Evolutionary conservation across 2,113 vertebrate species (phyloP), one percentile per base, ranked within the genome.

Genomic region (Ariopsis seemanni): DNA sequence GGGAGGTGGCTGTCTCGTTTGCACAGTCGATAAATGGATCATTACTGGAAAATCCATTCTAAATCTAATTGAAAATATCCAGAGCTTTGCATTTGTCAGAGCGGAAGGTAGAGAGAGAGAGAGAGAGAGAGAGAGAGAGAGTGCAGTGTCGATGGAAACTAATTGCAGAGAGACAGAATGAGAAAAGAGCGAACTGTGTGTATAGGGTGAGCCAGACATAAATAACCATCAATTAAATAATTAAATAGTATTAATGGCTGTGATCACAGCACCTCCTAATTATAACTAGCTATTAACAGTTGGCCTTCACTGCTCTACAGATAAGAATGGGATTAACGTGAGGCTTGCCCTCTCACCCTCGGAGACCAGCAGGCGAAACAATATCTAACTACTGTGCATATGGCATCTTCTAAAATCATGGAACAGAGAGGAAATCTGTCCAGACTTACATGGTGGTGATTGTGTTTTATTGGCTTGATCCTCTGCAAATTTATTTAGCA

Each of bases 191-290:
- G 52, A 71, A 71, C 15, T 84, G 62, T 83, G 75, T 67, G 27
- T 81, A 82, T 58, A 75, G 82, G 82, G 65, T 74, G 82, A 84
- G 81, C 63, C 63, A 89, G 89, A 91, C 90, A 92, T 91, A 92
- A 91, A 93, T 93, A 92, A 88, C 88, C 74, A 89, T 82, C 91
- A 93, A 92, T 91, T 95, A 91, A 95, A 94, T 93, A 93, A 95
- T 94, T 90, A 91, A 93, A 93, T 86, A 92, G 89, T 89, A 91
- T 91, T 95, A 95, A 95, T 93, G 91, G 91, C 87, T 87, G 57
- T 63, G 87, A 91, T 90, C 89, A 90, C 8, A 7, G 50, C 89
- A 80, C 83, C 85, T 88, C 83, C 94, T 94, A 93, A 95, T 95
- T 95, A 94, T 94, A 94, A 94, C 93, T 85, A 91, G 74, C 87